Percentiles rank a stretch among this genome's conserved stretches.
Evolutionary conservation across 2,113 vertebrate genomes (phyloP).

Genomic region (Vidua macroura): DNA sequence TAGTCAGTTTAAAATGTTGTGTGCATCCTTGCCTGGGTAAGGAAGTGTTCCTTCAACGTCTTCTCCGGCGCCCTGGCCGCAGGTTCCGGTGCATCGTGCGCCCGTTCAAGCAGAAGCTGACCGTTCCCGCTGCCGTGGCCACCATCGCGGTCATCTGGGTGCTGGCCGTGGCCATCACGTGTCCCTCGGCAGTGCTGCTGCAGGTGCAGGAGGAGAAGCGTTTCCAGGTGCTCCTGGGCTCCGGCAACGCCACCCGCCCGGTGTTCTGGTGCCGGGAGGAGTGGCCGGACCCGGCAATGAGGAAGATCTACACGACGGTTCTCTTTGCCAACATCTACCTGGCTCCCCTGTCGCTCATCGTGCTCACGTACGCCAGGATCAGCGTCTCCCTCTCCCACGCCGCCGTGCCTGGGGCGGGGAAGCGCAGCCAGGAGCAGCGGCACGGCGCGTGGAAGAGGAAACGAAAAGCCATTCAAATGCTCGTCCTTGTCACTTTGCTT

Average conservation of each 20-base stretch:
- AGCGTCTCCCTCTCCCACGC: constrained; percentile 83
- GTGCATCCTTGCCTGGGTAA: not conserved
- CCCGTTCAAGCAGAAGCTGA: constrained; percentile 90
- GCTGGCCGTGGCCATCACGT: constrained; percentile 87
- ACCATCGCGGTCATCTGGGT: constrained; percentile 85
- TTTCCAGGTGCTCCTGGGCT: constrained; percentile 77
- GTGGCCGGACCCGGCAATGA: constrained; percentile 88
- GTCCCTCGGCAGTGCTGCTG: constrained; percentile 89
- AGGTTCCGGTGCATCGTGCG: constrained; percentile 89
- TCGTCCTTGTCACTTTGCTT: constrained; percentile 83
- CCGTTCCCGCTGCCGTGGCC: constrained; percentile 73
- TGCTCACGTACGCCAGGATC: constrained; percentile 86
- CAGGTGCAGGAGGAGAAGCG: constrained; percentile 83
- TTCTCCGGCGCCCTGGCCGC: not conserved
- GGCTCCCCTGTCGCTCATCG: constrained; percentile 83
- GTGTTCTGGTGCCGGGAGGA: constrained; percentile 91
- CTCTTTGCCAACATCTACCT: constrained; percentile 91
- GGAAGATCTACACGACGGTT: constrained; percentile 88
- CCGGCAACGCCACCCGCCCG: constrained; percentile 75
- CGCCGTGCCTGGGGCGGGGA: constrained; percentile 38
- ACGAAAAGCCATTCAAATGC: constrained; percentile 88
- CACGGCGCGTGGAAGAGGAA: constrained; percentile 82
- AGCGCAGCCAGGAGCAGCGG: constrained; percentile 71
- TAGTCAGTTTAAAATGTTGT: rapidly evolving
- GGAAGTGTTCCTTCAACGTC: rapidly evolving